These are phyloP conservation scores for Aspidiotus rigidus DNA, from an alignment of 2,888 invertebrate genomes.

Conservation along the genomic window DNA sequence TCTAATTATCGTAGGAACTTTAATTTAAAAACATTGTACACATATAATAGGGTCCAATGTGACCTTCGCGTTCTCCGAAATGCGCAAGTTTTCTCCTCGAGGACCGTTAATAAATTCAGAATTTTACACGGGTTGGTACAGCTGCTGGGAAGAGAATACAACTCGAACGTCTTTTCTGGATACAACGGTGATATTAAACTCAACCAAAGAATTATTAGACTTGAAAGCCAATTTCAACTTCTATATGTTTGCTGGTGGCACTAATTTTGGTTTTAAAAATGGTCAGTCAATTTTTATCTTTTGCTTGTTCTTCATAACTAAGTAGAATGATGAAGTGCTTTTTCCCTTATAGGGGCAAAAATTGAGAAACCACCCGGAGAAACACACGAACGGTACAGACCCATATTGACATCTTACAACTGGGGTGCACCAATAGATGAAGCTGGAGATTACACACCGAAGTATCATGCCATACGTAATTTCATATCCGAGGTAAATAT, in stretches of 20 bases:
- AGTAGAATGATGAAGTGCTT: too few relatives aligned
- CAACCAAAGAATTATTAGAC: constrained; percentile 51
- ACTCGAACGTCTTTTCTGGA: constrained; percentile 44
- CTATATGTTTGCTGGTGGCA: constrained; percentile 88
- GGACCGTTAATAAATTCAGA: constrained; percentile 86
- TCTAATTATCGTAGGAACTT: neutral
- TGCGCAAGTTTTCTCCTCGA: constrained; percentile 45
- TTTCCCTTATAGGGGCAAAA: constrained; percentile 42
- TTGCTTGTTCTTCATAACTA: too few relatives aligned
- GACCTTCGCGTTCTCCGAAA: constrained; percentile 42
- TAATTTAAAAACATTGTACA: too few relatives aligned
- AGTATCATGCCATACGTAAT: constrained; percentile 64
- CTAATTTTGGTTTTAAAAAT: constrained; percentile 64
- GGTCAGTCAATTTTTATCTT: constrained; percentile 37
- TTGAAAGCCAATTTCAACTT: constrained; percentile 61
- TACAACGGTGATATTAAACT: constrained; percentile 47
- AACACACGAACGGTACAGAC: constrained; percentile 44
- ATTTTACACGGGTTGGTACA: constrained; percentile 87
- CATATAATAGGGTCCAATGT: constrained; percentile 41
- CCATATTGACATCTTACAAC: constrained; percentile 78
- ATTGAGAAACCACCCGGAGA: constrained; percentile 38
- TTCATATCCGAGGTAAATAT: constrained; percentile 47
- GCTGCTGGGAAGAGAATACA: constrained; percentile 70
- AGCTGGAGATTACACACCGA: constrained; percentile 77
- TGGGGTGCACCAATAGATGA: constrained; percentile 85